Evolutionary conservation across 2,113 vertebrate genomes (phyloP), one percentile per base, ranked within the genome.

Genomic region (Junco hyemalis): DNA sequence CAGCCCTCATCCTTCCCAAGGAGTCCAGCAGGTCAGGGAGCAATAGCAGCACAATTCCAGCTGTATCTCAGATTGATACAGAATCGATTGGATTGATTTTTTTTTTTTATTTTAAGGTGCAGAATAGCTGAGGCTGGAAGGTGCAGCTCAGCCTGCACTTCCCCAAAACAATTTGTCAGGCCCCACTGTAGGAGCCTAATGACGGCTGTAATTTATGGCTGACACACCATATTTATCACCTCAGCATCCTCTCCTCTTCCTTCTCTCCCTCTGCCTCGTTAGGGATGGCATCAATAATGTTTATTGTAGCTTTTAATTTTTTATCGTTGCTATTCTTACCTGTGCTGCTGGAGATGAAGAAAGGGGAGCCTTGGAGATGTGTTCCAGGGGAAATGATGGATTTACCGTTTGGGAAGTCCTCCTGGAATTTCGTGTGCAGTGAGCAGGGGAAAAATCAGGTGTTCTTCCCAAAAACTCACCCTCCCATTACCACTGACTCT

Each of bases 241-340:
- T 5, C 92, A 64, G 95, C 90, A 68, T 93, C 93, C 77, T 65
- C 91, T 42, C 60, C 81, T 80, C 71, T 77, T 76, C 85, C 86
- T 77, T 57, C 80, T 86, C 82, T 82, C 77, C 77, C 90, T 89
- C 83, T 45, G 79, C 96, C 96, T 97, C 35, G 40, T 96, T 97
- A 96, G 88, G 90, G 74, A 81, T 53, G 81, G 83, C 96, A 97
- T 97, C 97, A 96, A 95, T 97, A 97, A 97, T 91, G 94, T 96
- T 97, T 96, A 97, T 97, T 92, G 94, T 82, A 85, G 96, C 95
- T 96, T 97, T 97, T 97, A 97, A 96, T 96, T 96, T 97, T 97
- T 96, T 95, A 97, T 94, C 28, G 3, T 90, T 94, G 90, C 63
- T 96, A 78, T 96, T 93, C 93, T 88, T 92, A 97, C 96, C 94